phyloP scores from a whole-genome alignment of 2,888 invertebrate species.

The Ochropleura plecta region DNA sequence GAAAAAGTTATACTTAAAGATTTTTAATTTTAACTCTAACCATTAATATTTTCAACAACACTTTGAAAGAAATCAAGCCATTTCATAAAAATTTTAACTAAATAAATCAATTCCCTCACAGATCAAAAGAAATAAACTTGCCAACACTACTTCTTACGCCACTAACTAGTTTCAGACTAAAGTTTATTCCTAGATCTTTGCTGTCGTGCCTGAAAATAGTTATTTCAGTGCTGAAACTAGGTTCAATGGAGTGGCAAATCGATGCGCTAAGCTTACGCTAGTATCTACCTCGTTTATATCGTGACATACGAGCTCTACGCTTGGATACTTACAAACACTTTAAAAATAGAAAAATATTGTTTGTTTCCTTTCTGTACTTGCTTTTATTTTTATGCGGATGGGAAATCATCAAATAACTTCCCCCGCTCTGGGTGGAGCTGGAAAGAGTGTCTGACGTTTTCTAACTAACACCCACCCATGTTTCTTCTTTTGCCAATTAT shows the following conservation, averaged over 20 bases:
- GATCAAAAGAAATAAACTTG: conserved; percentile 4
- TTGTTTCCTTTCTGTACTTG: background rate
- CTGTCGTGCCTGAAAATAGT: conserved; percentile 60
- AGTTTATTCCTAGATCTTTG: conserved; percentile 53
- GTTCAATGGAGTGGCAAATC: conserved; percentile 71
- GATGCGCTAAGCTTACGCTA: conserved; percentile 66
- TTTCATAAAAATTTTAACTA: background rate
- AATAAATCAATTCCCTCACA: background rate
- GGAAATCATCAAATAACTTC: no score
- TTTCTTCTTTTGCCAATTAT: no score
- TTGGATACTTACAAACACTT: conserved; percentile 23
- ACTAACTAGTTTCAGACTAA: conserved; percentile 2
- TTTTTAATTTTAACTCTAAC: no score
- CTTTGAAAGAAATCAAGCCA: background rate
- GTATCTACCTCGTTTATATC: conserved; percentile 60
- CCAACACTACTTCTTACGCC: background rate
- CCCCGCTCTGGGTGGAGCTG: no score
- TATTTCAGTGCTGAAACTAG: conserved; percentile 65
- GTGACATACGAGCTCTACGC: conserved; percentile 57
- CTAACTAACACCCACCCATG: no score
- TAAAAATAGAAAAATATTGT: conserved; percentile 17
- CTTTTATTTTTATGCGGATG: no score
- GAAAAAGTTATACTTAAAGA: no score
- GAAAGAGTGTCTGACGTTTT: no score
- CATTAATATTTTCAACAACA: no score